Evolutionary conservation across 2,888 invertebrate species (phyloP).

Genomic region (Lithophane ornitopus): DNA sequence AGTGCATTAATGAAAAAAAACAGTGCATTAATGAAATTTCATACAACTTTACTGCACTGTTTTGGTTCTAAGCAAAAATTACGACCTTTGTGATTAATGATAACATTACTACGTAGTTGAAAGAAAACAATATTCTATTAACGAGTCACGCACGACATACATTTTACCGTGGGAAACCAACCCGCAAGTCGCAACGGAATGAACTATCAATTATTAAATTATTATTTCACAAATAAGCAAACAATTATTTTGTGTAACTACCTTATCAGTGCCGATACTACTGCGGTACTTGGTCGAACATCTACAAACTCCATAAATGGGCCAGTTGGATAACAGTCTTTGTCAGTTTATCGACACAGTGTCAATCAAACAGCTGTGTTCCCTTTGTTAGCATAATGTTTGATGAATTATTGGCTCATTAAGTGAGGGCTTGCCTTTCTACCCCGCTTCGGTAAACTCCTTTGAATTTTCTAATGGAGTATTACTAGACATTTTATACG

Average conservation of each 20-base stretch:
- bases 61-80: too few relatives aligned
- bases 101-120: too few relatives aligned
- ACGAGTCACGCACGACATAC: too few relatives aligned
- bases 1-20: too few relatives aligned
- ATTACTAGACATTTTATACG: too few relatives aligned
- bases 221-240: slow-evolving; percentile 37
- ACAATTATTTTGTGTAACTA: slow-evolving; percentile 38
- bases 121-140: neutral
- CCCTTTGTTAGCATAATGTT: slow-evolving; percentile 54
- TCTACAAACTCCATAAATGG: slow-evolving; percentile 77
- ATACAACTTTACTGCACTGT: too few relatives aligned
- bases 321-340: slow-evolving; percentile 75
- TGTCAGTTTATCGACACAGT: slow-evolving; percentile 64
- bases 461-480: slow-evolving; percentile 8
- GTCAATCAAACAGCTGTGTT: slow-evolving; percentile 69
- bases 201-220: slow-evolving; percentile 20
- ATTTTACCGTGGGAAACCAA: slow-evolving; percentile 39
- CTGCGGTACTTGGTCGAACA: slow-evolving; percentile 45
- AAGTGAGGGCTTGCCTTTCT: slow-evolving; percentile 6
- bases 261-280: slow-evolving; percentile 41
- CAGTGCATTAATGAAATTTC: too few relatives aligned
- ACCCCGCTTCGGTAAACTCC: neutral
- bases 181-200: neutral
- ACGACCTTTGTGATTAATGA: too few relatives aligned
- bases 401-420: slow-evolving; percentile 48